phyloP scores from a whole-genome alignment of 2,797 vertebrate species.

The Pygocentrus nattereri region DNA sequence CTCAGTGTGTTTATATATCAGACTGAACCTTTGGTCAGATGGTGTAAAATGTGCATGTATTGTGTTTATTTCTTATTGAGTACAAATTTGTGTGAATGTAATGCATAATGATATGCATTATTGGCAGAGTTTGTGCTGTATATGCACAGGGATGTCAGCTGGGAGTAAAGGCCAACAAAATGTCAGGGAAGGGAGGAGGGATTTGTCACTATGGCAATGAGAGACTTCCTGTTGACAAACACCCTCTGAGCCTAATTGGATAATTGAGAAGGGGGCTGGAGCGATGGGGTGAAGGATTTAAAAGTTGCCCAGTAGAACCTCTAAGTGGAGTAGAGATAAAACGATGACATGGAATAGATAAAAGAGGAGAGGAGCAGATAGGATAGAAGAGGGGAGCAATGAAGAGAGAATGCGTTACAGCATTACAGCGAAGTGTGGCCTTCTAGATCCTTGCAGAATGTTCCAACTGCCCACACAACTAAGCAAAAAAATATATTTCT shows the following conservation, averaged over 20 bases:
- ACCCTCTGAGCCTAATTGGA: constrained; percentile 71
- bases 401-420: constrained; percentile 49
- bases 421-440: constrained; percentile 12
- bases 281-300: neutral
- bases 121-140: constrained; percentile 43
- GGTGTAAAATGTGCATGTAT: neutral
- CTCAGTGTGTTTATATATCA: neutral
- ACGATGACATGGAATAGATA: neutral
- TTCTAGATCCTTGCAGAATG: constrained; percentile 2
- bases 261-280: constrained; percentile 65
- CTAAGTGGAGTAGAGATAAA: neutral
- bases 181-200: constrained; percentile 70
- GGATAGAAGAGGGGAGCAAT: constrained; percentile 65
- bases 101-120: neutral
- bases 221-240: constrained; percentile 78
- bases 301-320: constrained; percentile 5
- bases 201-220: constrained; percentile 58
- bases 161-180: constrained; percentile 73
- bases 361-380: constrained; percentile 51
- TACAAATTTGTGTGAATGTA: neutral
- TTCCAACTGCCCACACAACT: constrained; percentile 11
- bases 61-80: neutral
- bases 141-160: constrained; percentile 42
- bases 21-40: neutral
- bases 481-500: neutral